phyloP scores from a whole-genome alignment of 2,888 invertebrate genomes.

The Baronia brevicornis region DNA sequence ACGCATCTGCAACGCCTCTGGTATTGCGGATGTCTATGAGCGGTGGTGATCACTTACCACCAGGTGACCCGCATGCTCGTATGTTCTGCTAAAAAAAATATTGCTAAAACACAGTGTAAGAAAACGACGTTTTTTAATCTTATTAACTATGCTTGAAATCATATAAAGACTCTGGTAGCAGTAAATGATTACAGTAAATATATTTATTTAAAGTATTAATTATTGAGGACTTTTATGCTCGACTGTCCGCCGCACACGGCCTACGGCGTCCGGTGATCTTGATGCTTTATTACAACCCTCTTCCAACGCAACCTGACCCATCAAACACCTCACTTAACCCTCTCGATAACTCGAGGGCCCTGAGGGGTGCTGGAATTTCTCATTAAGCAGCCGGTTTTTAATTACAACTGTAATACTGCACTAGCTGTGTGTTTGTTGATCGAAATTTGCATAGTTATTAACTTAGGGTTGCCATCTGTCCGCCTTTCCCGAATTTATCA shows the following conservation, averaged over 20 bases:
- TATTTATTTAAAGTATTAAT: not conserved
- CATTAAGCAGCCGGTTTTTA: constrained; percentile 12
- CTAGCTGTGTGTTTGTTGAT: constrained; percentile 41
- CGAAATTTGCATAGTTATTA: constrained; percentile 60
- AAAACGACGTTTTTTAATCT: too few species aligned
- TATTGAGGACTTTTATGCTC: constrained; percentile 7
- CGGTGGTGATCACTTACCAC: too few species aligned
- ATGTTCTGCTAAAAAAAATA: too few species aligned
- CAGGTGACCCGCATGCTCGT: too few species aligned
- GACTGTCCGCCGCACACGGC: constrained; percentile 23
- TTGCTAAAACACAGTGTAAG: too few species aligned
- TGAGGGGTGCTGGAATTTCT: constrained; percentile 11
- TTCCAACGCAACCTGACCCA: constrained; percentile 16
- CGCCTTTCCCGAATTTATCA: too few species aligned
- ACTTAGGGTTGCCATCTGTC: constrained; percentile 34
- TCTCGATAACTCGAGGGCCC: constrained; percentile 1
- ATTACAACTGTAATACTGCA: constrained; percentile 21
- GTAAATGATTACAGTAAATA: too few species aligned
- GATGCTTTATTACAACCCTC: constrained; percentile 36
- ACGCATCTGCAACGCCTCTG: too few species aligned
- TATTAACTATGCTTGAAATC: too few species aligned
- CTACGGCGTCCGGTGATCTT: constrained; percentile 38
- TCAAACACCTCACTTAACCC: constrained; percentile 5
- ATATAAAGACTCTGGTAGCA: too few species aligned
- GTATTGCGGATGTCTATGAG: too few species aligned